Evolutionary conservation across 2,888 invertebrate species (phyloP).

Genomic region (Falcaria lacertinaria): DNA sequence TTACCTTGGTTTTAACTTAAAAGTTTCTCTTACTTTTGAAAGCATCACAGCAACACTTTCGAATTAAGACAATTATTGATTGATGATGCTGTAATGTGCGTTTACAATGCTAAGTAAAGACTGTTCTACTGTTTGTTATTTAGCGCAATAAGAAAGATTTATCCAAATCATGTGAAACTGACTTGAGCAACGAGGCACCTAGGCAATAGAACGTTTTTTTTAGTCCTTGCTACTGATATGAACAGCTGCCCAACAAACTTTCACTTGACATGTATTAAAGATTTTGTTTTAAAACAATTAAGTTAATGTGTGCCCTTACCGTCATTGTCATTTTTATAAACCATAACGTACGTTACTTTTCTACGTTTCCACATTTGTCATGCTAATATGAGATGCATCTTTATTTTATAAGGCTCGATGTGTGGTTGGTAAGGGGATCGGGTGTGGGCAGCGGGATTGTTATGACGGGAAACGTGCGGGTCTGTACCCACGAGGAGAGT

Average conservation of each 20-base stretch:
- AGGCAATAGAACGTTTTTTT: not conserved
- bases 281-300: too few relatives aligned
- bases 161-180: not conserved
- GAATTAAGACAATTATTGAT: constrained; percentile 2
- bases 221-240: too few relatives aligned
- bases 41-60: constrained; percentile 7
- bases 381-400: too few relatives aligned
- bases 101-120: not conserved
- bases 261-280: too few relatives aligned
- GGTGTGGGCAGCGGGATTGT: constrained; percentile 30
- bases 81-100: not conserved
- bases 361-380: too few relatives aligned
- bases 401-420: not conserved
- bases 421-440: constrained; percentile 1
- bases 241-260: too few relatives aligned
- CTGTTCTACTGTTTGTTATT: not conserved
- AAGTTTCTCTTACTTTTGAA: constrained; percentile 38
- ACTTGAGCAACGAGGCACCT: not conserved
- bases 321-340: too few relatives aligned
- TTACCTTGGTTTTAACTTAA: too few relatives aligned
- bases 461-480: constrained; percentile 33
- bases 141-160: not conserved
- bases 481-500: constrained; percentile 31
- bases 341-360: too few relatives aligned
- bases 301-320: too few relatives aligned